A percentile compares a stretch with the other conserved stretches of the same genome.
Conservation (phyloP, 2,797 vertebrate genomes). For the Triplophysa yarkandensis region DNA sequence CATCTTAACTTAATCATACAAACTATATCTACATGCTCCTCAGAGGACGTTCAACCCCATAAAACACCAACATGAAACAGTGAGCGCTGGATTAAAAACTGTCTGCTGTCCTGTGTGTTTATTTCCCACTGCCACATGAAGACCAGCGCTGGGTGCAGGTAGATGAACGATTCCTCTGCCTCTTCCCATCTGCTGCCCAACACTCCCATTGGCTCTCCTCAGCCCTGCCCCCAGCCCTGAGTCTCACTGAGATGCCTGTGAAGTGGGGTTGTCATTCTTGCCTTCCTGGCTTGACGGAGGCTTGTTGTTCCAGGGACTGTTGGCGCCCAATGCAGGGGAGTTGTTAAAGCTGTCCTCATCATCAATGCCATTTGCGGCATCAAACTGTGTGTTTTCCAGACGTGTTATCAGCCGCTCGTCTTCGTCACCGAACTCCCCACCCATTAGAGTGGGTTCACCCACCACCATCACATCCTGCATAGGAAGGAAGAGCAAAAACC, state of each 20-base stretch:
- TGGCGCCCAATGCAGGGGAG: slow-evolving; percentile 93
- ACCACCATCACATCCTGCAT: slow-evolving; percentile 99
- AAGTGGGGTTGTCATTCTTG: slow-evolving; percentile 96
- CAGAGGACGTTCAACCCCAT: slow-evolving; percentile 36
- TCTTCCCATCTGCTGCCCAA: slow-evolving; percentile 20
- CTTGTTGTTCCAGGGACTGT: slow-evolving; percentile 99
- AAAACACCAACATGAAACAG: slow-evolving; percentile 48
- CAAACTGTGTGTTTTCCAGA: slow-evolving; percentile 98
- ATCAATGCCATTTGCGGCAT: slow-evolving; percentile 95
- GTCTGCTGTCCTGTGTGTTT: slow-evolving; percentile 63
- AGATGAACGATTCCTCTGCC: slow-evolving; percentile 35
- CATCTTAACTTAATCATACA: slow-evolving; percentile 54
- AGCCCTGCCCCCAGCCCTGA: slow-evolving; percentile 34
- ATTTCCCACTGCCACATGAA: slow-evolving; percentile 57
- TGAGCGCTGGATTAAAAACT: slow-evolving; percentile 29
- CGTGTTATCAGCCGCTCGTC: slow-evolving; percentile 98
- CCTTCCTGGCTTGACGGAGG: slow-evolving; percentile 98
- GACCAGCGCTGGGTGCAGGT: slow-evolving; percentile 37
- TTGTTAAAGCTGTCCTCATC: slow-evolving; percentile 95
- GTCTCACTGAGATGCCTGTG: slow-evolving; percentile 64
- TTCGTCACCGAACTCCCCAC: slow-evolving; percentile 97
- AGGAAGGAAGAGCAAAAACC: neutral
- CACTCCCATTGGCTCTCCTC: slow-evolving; percentile 32
- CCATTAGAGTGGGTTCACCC: slow-evolving; percentile 99
- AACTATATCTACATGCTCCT: slow-evolving; percentile 55